Percentiles rank a stretch among this genome's conserved stretches.
phyloP scores from a whole-genome alignment of 1,140 invertebrate species.

The Ectropis grisescens region DNA sequence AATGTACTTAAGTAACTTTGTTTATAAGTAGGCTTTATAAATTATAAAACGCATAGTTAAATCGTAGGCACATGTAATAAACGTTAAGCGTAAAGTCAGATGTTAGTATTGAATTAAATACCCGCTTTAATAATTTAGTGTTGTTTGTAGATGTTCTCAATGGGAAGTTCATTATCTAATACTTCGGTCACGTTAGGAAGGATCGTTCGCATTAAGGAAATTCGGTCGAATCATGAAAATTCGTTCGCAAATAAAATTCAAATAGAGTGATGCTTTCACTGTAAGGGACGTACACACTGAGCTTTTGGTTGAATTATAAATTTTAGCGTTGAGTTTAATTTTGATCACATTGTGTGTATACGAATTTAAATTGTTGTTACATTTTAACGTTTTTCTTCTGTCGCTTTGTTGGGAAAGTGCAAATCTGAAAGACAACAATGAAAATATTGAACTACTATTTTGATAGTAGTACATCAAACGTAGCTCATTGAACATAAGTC shows the following conservation, averaged over 20 bases:
- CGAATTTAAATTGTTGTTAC: slow-evolving; percentile 51
- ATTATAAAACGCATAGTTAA: slow-evolving; percentile 61
- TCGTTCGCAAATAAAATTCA: too few relatives aligned
- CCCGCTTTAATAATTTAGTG: slow-evolving; percentile 54
- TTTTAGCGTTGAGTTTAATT: too few relatives aligned
- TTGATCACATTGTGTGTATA: slow-evolving; percentile 36
- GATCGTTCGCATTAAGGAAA: too few relatives aligned
- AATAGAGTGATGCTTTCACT: slow-evolving; percentile 16
- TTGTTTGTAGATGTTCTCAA: slow-evolving; percentile 33
- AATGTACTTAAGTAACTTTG: slow-evolving; percentile 67
- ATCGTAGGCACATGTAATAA: slow-evolving; percentile 48
- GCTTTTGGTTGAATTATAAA: slow-evolving; percentile 7
- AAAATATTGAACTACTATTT: too few relatives aligned
- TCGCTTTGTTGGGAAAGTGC: slow-evolving; percentile 53
- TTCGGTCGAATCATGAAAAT: too few relatives aligned
- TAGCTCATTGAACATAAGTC: too few relatives aligned
- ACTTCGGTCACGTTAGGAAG: too few relatives aligned
- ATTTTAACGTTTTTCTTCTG: slow-evolving; percentile 26
- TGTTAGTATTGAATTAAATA: slow-evolving; percentile 48
- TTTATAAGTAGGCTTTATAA: slow-evolving; percentile 66
- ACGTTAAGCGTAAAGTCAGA: slow-evolving; percentile 44
- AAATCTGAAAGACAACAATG: too few relatives aligned
- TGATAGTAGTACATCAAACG: too few relatives aligned
- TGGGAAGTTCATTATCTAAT: slow-evolving; percentile 9
- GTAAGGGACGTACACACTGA: slow-evolving; percentile 27